Evolutionary conservation across 2,888 invertebrate genomes (phyloP).

Genomic region (Oxycera nigricornis): DNA sequence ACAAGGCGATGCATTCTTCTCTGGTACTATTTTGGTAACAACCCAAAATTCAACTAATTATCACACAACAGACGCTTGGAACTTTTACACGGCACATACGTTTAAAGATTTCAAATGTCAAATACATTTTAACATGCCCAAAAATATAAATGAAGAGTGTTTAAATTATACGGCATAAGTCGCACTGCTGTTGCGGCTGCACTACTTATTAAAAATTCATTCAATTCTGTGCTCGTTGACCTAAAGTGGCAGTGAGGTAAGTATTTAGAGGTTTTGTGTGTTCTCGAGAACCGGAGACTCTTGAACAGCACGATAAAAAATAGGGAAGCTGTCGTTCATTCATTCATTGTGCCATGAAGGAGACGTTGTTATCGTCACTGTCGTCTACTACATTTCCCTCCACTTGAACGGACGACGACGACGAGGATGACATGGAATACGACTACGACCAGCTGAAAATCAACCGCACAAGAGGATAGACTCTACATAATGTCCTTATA

Average conservation of each 20-base stretch:
- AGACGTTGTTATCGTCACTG: background rate
- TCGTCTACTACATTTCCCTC: conserved; percentile 2
- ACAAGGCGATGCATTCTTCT: no score
- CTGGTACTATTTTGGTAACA: no score
- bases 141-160: background rate
- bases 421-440: no score
- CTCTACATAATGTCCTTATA: background rate
- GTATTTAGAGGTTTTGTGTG: background rate
- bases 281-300: background rate
- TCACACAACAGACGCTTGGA: no score
- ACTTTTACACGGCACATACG: no score
- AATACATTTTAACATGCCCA: no score
- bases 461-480: background rate
- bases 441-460: no score
- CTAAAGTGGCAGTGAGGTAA: background rate
- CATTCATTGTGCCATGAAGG: background rate
- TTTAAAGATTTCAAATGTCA: no score
- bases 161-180: background rate
- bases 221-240: background rate
- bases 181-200: background rate
- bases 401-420: background rate
- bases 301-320: conserved; percentile 11
- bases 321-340: conserved; percentile 26
- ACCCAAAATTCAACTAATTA: no score
- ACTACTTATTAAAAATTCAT: conserved; percentile 16